phyloP scores from a whole-genome alignment of 2,888 invertebrate genomes.

The Acheta domesticus region DNA sequence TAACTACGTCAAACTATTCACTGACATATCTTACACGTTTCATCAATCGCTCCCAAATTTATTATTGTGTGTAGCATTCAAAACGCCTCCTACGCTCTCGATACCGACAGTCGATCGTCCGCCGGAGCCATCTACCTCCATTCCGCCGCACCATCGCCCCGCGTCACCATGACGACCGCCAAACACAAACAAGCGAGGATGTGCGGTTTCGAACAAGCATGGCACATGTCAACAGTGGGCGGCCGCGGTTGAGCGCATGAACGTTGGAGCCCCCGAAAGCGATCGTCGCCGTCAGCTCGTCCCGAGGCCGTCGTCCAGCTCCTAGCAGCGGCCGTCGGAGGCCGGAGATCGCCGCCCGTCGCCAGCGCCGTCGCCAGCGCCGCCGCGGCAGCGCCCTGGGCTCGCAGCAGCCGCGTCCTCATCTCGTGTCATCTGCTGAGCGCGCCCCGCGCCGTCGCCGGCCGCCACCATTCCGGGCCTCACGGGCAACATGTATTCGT shows the following conservation, averaged over 20 bases:
- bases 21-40: no score
- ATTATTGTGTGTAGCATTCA: no score
- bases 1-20: no score
- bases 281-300: background rate
- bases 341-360: background rate
- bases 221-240: background rate
- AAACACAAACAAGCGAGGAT: conserved; percentile 1
- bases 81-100: no score
- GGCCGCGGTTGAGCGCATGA: background rate
- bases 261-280: background rate
- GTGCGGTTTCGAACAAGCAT: background rate
- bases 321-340: background rate
- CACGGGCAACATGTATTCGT: background rate
- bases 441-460: background rate
- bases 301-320: background rate
- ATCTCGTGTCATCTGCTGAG: background rate
- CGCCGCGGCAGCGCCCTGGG: background rate
- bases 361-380: background rate
- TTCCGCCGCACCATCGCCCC: background rate
- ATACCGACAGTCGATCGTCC: no score
- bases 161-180: background rate
- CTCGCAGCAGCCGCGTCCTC: background rate
- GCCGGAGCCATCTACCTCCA: background rate
- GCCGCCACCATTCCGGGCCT: background rate
- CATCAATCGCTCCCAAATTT: no score